Evolutionary conservation across 2,797 vertebrate genomes (phyloP).

Genomic region (Sebastes flavidus): DNA sequence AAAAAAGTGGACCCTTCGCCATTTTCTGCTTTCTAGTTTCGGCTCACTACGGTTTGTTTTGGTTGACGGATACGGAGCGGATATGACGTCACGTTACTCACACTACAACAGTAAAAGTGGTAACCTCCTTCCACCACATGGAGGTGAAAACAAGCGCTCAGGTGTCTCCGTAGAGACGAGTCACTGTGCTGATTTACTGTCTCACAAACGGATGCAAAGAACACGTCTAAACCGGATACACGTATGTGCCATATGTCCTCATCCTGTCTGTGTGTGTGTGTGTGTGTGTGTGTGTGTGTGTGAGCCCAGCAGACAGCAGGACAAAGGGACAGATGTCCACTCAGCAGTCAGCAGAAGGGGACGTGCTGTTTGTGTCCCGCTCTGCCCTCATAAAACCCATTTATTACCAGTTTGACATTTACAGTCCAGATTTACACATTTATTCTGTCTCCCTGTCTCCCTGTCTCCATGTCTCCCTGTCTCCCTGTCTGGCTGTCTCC

Average conservation of each 20-base stretch:
- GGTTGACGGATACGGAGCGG: too few relatives aligned
- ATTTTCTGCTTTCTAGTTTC: too few relatives aligned
- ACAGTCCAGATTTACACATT: not conserved
- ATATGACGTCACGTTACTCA: too few relatives aligned
- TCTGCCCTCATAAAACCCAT: constrained; percentile 2
- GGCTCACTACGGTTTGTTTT: too few relatives aligned
- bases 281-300: not conserved
- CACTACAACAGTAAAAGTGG: too few relatives aligned
- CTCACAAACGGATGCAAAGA: constrained; percentile 3
- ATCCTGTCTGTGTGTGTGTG: not conserved
- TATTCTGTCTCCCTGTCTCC: not conserved
- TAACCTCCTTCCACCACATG: not conserved
- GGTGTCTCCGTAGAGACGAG: not conserved
- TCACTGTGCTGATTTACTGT: not conserved
- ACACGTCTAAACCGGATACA: not conserved
- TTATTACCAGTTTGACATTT: constrained; percentile 11
- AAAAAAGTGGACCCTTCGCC: too few relatives aligned
- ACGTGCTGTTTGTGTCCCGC: constrained; percentile 31
- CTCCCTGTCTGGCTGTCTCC: too few relatives aligned
- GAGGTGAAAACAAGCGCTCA: constrained; percentile 17
- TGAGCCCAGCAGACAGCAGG: constrained; percentile 14
- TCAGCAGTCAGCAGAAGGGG: constrained; percentile 58
- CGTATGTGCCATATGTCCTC: constrained; percentile 19
- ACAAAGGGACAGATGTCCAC: constrained; percentile 70
- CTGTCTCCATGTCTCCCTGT: too few relatives aligned